Conservation (phyloP, 2,888 invertebrate species). For the Drosophila multiciliata region DNA sequence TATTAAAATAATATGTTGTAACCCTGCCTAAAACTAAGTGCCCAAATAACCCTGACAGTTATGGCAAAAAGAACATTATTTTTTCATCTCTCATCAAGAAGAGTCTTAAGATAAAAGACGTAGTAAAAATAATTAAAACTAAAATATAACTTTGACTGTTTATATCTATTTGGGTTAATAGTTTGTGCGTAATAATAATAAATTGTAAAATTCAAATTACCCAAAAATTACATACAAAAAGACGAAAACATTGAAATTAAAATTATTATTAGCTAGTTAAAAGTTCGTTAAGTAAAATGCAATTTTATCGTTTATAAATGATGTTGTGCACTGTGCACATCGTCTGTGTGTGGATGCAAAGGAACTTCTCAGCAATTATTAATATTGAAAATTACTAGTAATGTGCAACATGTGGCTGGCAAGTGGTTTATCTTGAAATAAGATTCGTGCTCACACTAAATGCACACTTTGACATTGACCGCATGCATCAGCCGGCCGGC, state of each 20-base stretch:
- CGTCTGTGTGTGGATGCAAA: constrained; percentile 20
- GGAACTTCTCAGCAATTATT: constrained; percentile 62
- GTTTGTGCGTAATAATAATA: background rate
- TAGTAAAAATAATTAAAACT: background rate
- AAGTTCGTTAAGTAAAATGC: background rate
- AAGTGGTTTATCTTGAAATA: constrained; percentile 82
- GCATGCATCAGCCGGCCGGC: constrained; percentile 67
- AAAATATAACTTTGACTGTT: background rate
- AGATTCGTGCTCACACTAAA: constrained; percentile 64
- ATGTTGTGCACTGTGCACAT: constrained; percentile 21
- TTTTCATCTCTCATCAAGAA: background rate
- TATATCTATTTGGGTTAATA: background rate
- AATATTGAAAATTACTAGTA: constrained; percentile 67
- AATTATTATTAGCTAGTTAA: background rate
- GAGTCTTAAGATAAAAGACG: background rate
- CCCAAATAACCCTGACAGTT: background rate
- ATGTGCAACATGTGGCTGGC: constrained; percentile 61
- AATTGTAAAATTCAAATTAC: too few relatives aligned
- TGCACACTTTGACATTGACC: constrained; percentile 67
- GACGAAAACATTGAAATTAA: background rate
- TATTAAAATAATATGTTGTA: background rate
- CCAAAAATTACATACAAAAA: background rate
- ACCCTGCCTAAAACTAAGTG: background rate
- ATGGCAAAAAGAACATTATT: background rate
- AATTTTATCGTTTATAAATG: background rate